Conservation (phyloP, 2,113 vertebrate genomes). For the Actenoides lindsayi region DNA sequence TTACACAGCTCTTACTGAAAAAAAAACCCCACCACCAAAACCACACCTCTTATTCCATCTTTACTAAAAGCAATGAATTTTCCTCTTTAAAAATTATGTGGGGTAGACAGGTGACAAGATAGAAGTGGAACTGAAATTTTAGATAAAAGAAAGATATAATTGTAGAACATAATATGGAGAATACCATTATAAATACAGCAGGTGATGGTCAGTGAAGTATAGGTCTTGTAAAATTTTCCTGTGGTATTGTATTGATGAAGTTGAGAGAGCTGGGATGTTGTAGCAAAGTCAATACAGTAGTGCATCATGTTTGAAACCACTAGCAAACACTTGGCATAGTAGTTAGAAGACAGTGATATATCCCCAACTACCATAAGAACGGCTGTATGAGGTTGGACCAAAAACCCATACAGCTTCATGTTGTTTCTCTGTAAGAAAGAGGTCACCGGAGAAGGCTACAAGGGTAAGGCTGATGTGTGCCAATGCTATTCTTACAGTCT, state of each 20-base stretch:
- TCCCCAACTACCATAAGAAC: neutral
- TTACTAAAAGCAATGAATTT: neutral
- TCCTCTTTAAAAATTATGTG: neutral
- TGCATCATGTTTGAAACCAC: neutral
- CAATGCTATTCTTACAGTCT: neutral
- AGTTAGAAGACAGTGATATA: neutral
- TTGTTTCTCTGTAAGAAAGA: neutral
- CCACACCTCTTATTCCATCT: neutral
- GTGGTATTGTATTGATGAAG: neutral
- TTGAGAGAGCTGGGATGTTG: neutral
- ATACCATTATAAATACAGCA: neutral
- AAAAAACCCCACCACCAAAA: neutral
- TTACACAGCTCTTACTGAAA: neutral
- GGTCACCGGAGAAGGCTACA: neutral
- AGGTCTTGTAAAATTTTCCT: neutral
- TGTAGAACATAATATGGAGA: neutral
- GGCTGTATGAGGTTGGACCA: neutral
- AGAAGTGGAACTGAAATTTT: neutral
- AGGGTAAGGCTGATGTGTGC: neutral
- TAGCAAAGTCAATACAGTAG: neutral
- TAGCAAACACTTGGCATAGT: neutral
- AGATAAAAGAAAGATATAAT: neutral
- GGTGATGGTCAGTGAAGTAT: neutral
- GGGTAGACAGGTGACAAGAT: neutral
- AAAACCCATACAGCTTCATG: neutral